Evolutionary conservation across 2,797 vertebrate species (phyloP).

Genomic region (Sandelia bainsii): DNA sequence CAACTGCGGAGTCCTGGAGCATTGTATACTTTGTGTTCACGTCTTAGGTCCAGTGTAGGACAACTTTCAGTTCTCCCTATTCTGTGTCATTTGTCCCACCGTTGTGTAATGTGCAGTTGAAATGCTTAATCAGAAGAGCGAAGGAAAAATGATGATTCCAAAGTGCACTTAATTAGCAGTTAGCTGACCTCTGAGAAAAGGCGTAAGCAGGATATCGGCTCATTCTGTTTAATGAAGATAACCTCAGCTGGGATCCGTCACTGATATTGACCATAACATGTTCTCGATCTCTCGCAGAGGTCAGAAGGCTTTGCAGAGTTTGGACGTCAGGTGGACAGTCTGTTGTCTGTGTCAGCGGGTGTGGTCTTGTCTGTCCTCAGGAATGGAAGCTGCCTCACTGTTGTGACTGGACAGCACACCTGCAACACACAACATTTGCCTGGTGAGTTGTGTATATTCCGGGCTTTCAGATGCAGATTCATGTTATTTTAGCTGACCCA

Average conservation of each 20-base stretch:
- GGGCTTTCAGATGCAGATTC: not conserved
- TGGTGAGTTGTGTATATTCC: not conserved
- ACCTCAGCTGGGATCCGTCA: not conserved
- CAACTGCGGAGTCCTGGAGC: not conserved
- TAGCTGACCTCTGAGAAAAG: constrained; percentile 28
- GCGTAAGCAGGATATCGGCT: constrained; percentile 8
- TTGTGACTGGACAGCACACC: constrained; percentile 85
- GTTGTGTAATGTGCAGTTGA: not conserved
- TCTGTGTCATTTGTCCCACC: not conserved
- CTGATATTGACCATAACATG: not conserved
- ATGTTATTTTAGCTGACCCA: not conserved
- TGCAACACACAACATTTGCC: constrained; percentile 32
- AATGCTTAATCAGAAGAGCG: not conserved
- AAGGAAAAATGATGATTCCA: constrained; percentile 5
- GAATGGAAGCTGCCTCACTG: constrained; percentile 89
- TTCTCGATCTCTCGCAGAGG: not conserved
- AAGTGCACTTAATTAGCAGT: constrained; percentile 40
- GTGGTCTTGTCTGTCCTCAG: constrained; percentile 87
- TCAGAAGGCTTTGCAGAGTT: not conserved
- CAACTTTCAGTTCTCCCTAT: too few relatives aligned
- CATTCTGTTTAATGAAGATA: not conserved
- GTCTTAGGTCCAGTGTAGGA: not conserved
- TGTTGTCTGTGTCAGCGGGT: constrained; percentile 88
- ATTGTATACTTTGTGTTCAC: not conserved
- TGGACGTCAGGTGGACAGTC: constrained; percentile 82